Evolutionary conservation across 64 coral and sea anemone species (phyloP).

Genomic region (Dendrophyllia cribrosa): DNA sequence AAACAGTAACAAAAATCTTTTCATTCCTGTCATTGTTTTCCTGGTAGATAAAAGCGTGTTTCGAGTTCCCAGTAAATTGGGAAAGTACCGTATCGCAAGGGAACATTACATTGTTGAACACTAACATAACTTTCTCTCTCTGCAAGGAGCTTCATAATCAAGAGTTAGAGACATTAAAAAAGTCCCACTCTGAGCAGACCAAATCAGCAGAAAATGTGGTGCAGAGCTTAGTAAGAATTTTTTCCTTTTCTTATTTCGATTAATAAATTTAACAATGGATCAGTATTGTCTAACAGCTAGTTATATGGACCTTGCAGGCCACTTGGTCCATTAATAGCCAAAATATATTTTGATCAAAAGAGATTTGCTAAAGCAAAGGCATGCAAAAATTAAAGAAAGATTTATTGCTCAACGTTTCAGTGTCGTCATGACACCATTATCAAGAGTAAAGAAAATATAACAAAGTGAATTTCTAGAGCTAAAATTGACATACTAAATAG

Average conservation of each 20-base stretch:
- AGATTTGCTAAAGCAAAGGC: too few relatives aligned
- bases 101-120: not conserved
- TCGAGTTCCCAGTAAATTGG: not conserved
- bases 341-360: too few relatives aligned
- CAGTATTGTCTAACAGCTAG: not conserved
- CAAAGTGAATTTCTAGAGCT: too few relatives aligned
- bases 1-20: too few relatives aligned
- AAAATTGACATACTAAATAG: too few relatives aligned
- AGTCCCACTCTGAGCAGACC: slow-evolving; percentile 47
- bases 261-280: not conserved
- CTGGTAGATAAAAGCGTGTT: not conserved
- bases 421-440: too few relatives aligned
- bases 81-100: not conserved
- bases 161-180: slow-evolving; percentile 36
- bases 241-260: not conserved
- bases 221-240: slow-evolving; percentile 40
- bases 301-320: too few relatives aligned
- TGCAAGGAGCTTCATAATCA: slow-evolving; percentile 43
- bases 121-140: not conserved
- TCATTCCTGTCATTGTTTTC: too few relatives aligned
- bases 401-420: too few relatives aligned
- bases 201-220: slow-evolving; percentile 36
- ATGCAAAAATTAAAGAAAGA: too few relatives aligned
- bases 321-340: too few relatives aligned
- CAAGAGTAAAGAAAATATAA: too few relatives aligned